phyloP scores from a whole-genome alignment of 2,797 vertebrate species.

The Gastrophryne carolinensis region DNA sequence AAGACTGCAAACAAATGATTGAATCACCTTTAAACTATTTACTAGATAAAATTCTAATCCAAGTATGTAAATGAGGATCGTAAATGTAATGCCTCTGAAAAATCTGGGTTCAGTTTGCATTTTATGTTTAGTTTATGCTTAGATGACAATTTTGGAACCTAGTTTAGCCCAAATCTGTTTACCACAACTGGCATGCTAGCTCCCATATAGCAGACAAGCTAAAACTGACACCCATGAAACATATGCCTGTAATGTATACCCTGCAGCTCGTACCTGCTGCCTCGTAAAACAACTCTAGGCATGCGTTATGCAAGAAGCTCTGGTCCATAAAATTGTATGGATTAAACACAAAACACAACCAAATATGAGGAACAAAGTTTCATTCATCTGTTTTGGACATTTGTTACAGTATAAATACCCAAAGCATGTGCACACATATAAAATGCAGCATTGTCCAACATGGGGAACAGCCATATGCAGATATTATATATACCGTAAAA shows the following conservation, averaged over 20 bases:
- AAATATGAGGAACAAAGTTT: no score
- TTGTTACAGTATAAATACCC: no score
- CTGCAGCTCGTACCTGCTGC: background rate
- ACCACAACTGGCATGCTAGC: background rate
- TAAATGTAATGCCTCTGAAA: no score
- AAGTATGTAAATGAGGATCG: no score
- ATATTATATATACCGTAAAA: no score
- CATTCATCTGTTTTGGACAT: no score
- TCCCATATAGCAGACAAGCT: background rate
- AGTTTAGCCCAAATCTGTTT: slow-evolving; percentile 2
- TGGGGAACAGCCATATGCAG: no score
- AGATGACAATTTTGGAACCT: background rate
- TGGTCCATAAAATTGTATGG: background rate
- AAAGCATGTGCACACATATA: no score
- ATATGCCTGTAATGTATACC: slow-evolving; percentile 5
- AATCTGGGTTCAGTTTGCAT: background rate
- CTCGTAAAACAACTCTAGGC: background rate
- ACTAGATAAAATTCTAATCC: no score
- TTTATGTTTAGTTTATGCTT: background rate
- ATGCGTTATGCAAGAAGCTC: background rate
- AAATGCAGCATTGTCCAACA: no score
- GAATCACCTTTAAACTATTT: no score
- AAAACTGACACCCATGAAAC: slow-evolving; percentile 15
- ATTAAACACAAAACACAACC: background rate
- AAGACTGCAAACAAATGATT: no score